Percentiles rank a stretch among this genome's conserved stretches.
phyloP scores from a whole-genome alignment of 2,888 invertebrate species.

The Dioctria linearis region DNA sequence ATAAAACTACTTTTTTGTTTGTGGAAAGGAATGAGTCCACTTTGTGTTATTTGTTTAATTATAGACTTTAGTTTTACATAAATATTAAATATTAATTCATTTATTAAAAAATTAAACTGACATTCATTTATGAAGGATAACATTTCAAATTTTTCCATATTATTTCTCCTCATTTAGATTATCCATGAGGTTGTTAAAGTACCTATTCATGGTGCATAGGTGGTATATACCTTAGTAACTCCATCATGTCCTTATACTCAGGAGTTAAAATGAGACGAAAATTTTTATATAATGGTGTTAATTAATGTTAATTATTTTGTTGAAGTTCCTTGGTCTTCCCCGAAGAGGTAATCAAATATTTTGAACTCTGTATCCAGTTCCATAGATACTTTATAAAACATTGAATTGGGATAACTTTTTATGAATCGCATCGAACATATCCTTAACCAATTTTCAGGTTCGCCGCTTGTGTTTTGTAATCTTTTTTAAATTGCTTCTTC shows the following conservation, averaged over 20 bases:
- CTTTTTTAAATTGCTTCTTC: conserved; percentile 54
- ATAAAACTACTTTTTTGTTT: conserved; percentile 54
- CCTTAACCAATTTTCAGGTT: too few species aligned
- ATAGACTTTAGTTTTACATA: conserved; percentile 19
- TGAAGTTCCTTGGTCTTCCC: conserved; percentile 9
- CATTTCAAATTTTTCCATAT: conserved; percentile 53
- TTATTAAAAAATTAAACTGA: conserved; percentile 30
- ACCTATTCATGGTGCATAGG: conserved; percentile 24
- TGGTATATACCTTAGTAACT: conserved; percentile 54
- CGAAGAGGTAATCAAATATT: conserved; percentile 22
- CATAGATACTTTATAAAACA: conserved; percentile 31
- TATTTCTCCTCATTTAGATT: conserved; percentile 52
- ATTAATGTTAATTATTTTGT: conserved; percentile 35
- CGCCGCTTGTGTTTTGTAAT: conserved; percentile 53
- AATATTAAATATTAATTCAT: conserved; percentile 40
- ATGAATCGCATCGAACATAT: background rate
- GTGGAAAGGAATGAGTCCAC: conserved; percentile 44
- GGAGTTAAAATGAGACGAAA: conserved; percentile 48
- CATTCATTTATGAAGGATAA: conserved; percentile 53
- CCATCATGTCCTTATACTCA: conserved; percentile 56
- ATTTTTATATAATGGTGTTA: conserved; percentile 52
- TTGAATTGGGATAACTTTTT: conserved; percentile 15
- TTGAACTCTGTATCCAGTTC: conserved; percentile 54
- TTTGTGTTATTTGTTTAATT: conserved; percentile 29
- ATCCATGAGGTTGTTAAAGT: conserved; percentile 55